These are phyloP conservation scores for Seira ritae DNA, from an alignment of 2,888 invertebrate species.

Conservation along the genomic window DNA sequence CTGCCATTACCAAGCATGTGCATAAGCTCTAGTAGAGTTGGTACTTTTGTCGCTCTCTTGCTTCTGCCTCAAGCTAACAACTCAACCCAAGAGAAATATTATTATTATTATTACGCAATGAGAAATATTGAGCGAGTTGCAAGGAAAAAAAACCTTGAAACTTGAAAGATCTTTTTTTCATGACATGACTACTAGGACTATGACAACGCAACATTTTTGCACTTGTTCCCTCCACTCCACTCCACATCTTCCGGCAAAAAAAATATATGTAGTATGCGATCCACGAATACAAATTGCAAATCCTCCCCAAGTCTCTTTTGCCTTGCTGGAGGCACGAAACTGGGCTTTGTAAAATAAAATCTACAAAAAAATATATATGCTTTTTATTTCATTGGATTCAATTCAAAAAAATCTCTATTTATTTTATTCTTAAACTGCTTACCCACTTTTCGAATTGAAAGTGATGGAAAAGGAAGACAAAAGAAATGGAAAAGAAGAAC, in stretches of 20 bases:
- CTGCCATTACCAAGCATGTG: too few relatives aligned
- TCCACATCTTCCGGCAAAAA: constrained; percentile 52
- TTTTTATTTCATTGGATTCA: background rate
- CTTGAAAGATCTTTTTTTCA: constrained; percentile 24
- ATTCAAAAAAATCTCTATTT: too few relatives aligned
- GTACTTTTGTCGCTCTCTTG: too few relatives aligned
- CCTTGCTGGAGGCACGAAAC: constrained; percentile 39
- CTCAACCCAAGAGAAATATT: too few relatives aligned
- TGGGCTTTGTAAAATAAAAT: constrained; percentile 8
- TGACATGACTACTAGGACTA: too few relatives aligned
- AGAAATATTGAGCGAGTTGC: too few relatives aligned
- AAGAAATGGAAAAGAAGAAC: background rate
- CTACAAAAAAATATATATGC: background rate
- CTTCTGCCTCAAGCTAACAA: too few relatives aligned
- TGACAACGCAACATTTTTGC: background rate
- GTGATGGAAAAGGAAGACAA: background rate
- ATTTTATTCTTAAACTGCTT: too few relatives aligned
- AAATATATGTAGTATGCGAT: background rate
- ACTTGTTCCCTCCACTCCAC: background rate
- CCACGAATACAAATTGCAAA: background rate
- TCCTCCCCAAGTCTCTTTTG: background rate
- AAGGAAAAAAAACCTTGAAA: constrained; percentile 62
- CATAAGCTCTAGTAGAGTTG: too few relatives aligned
- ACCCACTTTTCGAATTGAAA: too few relatives aligned
- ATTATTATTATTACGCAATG: too few relatives aligned